Evolutionary conservation across 1,140 invertebrate genomes (phyloP).

Genomic region (Campoletis sonorensis): DNA sequence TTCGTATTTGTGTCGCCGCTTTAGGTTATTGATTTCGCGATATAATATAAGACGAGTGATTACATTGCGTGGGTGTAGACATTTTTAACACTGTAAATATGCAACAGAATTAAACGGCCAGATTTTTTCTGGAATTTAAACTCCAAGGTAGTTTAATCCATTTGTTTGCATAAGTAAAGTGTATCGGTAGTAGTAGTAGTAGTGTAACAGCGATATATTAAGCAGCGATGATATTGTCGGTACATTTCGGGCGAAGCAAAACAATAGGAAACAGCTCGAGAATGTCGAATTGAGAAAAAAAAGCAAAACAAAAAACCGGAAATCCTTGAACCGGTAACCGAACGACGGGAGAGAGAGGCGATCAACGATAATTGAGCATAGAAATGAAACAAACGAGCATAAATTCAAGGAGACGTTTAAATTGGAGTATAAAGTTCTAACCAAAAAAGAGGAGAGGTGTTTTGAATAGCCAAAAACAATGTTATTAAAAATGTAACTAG

Average conservation of each 20-base stretch:
- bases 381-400: not conserved
- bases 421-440: too few species aligned
- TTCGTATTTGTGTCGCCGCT: slow-evolving; percentile 9
- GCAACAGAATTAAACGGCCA: not conserved
- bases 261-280: slow-evolving; percentile 21
- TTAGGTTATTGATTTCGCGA: slow-evolving; percentile 41
- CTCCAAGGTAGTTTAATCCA: slow-evolving; percentile 11
- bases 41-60: not conserved
- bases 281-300: slow-evolving; percentile 29
- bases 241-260: slow-evolving; percentile 21
- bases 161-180: slow-evolving; percentile 14
- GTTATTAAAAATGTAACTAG: too few species aligned
- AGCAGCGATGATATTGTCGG: not conserved
- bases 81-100: slow-evolving; percentile 31
- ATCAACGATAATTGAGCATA: not conserved
- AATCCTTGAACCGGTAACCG: slow-evolving; percentile 35
- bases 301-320: slow-evolving; percentile 30
- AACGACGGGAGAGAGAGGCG: not conserved
- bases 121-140: not conserved
- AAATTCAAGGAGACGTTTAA: not conserved
- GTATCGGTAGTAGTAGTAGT: slow-evolving; percentile 2
- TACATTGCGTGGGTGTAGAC: not conserved
- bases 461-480: too few species aligned
- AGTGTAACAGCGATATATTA: too few species aligned
- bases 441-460: not conserved